These are phyloP conservation scores for Aplocera efformata DNA, from an alignment of 2,888 invertebrate species.

Conservation along the genomic window DNA sequence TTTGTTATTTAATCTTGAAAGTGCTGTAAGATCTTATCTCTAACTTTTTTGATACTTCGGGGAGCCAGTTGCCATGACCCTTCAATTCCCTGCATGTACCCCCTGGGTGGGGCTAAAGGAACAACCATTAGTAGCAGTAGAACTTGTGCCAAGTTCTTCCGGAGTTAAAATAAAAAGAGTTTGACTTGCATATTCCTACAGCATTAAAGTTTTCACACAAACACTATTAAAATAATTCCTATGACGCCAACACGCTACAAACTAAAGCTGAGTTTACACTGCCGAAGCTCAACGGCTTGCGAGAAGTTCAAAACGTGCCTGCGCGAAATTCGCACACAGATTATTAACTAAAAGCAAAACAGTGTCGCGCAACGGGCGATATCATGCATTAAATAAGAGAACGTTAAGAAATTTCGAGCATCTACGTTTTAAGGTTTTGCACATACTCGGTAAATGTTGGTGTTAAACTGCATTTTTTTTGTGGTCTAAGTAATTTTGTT, in stretches of 20 bases:
- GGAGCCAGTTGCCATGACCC: no score
- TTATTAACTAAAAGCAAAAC: slow-evolving; percentile 66
- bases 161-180: no score
- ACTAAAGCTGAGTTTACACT: slow-evolving; percentile 23
- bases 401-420: slow-evolving; percentile 43
- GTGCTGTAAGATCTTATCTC: no score
- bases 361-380: slow-evolving; percentile 45
- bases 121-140: no score
- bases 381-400: slow-evolving; percentile 53
- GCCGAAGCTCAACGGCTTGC: slow-evolving; percentile 16
- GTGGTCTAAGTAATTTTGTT: no score
- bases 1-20: no score
- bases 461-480: neutral
- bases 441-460: neutral
- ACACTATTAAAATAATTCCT: slow-evolving; percentile 4
- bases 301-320: slow-evolving; percentile 19
- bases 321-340: slow-evolving; percentile 28
- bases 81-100: no score
- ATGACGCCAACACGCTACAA: slow-evolving; percentile 13
- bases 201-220: no score
- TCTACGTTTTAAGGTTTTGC: slow-evolving; percentile 7
- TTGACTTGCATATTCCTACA: no score
- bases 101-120: no score
- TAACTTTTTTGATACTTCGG: no score
- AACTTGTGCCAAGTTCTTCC: no score